Base-by-base conservation (phyloP, 2,113 vertebrate species). In the Bostrychus sinensis region DNA sequence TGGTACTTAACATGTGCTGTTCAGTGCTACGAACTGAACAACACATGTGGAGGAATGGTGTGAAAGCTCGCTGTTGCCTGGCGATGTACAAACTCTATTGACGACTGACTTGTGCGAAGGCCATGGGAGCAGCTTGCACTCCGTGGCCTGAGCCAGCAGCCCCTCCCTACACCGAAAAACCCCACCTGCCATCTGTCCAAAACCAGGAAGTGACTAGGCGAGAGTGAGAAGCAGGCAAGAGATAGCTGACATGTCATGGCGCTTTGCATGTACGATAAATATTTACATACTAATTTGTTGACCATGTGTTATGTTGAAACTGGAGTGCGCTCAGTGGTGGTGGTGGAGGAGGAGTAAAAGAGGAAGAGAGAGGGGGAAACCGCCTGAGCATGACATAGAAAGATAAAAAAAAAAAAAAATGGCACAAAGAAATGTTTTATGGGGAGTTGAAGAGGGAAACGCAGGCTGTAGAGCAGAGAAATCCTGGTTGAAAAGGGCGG, bases 141-240 rank as follows among this genome's bases (percentile, higher is more conserved):
- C 65, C 9, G 70, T 62, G 60, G 75, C 72, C 77, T 63, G 56
- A 77, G 77, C 81, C 76, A 70, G 67, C 74, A 62, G n/a, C 42
- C n/a, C 75, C 64, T 50, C 56, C 62, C 70, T 62, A 55, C 46
- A 14, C 23, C 25, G n/a, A 46, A 79, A 81, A 82, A 55, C 64
- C 66, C 79, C 83, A 87, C 75, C 88, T 81, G 84, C 86, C 85
- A 87, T 86, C 86, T 89, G 86, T 77, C 43, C 71, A 55, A 72
- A 20, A 86, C 84, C 77, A 81, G 83, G 87, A 86, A 85, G 63
- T 64, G 70, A 66, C 51, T 67, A 17, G 28, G 69, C 50, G 57
- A 70, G 56, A 17, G 61, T 19, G 62, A 73, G 55, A 42, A 20
- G 59, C 51, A 43, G 43, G 22, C 23, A 39, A 13, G 50, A 34